phyloP scores from a whole-genome alignment of 2,888 invertebrate genomes.

The Philopedon plagiatum region DNA sequence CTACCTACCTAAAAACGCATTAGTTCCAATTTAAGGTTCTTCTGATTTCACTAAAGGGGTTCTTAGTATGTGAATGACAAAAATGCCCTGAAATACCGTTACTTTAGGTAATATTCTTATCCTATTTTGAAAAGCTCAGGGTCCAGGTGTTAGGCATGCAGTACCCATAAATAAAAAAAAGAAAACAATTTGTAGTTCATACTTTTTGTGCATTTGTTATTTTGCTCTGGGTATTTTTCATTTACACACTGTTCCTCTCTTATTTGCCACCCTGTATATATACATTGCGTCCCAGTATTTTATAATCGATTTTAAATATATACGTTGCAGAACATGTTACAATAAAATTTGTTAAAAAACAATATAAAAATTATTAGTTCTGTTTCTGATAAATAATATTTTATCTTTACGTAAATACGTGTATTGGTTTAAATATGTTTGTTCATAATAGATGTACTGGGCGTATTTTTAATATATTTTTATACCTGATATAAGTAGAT shows the following conservation, averaged over 20 bases:
- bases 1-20: conserved; percentile 43
- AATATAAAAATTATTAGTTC: not conserved
- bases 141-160: too few species aligned
- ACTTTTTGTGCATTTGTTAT: not conserved
- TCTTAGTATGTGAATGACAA: not conserved
- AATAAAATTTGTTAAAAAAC: not conserved
- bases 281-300: conserved; percentile 7
- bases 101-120: not conserved
- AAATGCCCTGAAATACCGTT: too few species aligned
- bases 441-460: conserved; percentile 24
- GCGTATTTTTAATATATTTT: conserved; percentile 24
- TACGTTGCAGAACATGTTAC: not conserved
- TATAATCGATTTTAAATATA: conserved; percentile 19
- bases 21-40: conserved; percentile 50
- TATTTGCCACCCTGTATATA: conserved; percentile 3
- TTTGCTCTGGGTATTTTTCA: conserved; percentile 4
- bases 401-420: conserved; percentile 8
- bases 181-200: too few species aligned
- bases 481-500: conserved; percentile 23
- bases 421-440: conserved; percentile 6
- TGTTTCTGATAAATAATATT: not conserved
- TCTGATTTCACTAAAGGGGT: conserved; percentile 10
- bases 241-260: not conserved
- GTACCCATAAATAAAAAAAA: too few species aligned
- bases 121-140: not conserved